These are phyloP conservation scores for Tetragonula carbonaria DNA, from an alignment of 2,888 invertebrate genomes.

Conservation along the genomic window DNA sequence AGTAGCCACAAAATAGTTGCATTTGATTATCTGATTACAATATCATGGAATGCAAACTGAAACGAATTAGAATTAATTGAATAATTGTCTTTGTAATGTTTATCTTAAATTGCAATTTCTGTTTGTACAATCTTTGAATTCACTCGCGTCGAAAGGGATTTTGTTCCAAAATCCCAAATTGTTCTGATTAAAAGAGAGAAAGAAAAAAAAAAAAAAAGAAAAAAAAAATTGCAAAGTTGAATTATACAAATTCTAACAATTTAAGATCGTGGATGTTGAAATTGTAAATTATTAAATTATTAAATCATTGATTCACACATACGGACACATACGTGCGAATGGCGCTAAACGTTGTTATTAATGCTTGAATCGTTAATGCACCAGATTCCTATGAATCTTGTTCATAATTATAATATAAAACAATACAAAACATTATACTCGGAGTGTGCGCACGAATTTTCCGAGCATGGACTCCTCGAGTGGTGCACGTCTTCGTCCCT, in stretches of 20 bases:
- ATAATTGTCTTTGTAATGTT: not conserved
- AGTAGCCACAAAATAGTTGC: not conserved
- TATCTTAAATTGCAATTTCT: not conserved
- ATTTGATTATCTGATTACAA: not conserved
- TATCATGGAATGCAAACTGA: not conserved
- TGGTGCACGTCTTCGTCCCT: constrained; percentile 50
- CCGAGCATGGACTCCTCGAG: constrained; percentile 77
- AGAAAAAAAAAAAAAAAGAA: not conserved
- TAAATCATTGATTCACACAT: not conserved
- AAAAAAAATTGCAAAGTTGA: not conserved
- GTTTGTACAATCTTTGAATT: not conserved
- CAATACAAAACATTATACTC: constrained; percentile 2
- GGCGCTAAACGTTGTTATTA: not conserved
- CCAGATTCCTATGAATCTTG: too few relatives aligned
- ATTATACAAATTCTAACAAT: not conserved
- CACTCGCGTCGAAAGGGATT: not conserved
- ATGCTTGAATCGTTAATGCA: not conserved
- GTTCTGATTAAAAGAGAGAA: too few relatives aligned
- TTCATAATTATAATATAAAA: not conserved
- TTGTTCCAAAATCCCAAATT: not conserved
- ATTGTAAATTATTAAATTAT: not conserved
- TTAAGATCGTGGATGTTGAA: not conserved
- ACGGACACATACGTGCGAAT: not conserved
- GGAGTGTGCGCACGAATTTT: constrained; percentile 76
- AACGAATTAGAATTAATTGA: not conserved